Evolutionary conservation across 2,113 vertebrate species (phyloP).

Genomic region (Syngnathus floridae): DNA sequence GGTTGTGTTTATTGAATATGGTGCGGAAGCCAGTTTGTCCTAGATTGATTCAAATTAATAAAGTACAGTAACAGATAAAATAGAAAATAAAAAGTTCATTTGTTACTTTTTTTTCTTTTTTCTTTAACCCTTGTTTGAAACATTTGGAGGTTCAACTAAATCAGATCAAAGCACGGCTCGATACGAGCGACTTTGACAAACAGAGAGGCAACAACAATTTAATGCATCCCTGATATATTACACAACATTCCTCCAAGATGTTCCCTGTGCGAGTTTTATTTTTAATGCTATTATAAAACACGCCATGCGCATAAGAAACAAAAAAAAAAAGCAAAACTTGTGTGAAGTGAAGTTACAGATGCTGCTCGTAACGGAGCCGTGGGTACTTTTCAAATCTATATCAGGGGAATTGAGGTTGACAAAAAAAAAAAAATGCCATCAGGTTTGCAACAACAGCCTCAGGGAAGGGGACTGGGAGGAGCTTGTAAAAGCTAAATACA

Average conservation of each 20-base stretch:
- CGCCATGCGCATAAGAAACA: neutral
- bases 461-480: slow-evolving; percentile 32
- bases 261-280: neutral
- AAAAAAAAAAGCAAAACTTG: slow-evolving; percentile 19
- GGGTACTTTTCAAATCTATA: slow-evolving; percentile 33
- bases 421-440: slow-evolving; percentile 39
- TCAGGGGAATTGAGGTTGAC: slow-evolving; percentile 41
- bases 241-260: slow-evolving; percentile 16
- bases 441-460: slow-evolving; percentile 43
- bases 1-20: slow-evolving; percentile 2
- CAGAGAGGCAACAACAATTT: slow-evolving; percentile 20
- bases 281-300: slow-evolving; percentile 15
- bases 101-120: neutral
- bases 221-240: slow-evolving; percentile 28
- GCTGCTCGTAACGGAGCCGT: slow-evolving; percentile 19
- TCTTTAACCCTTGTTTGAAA: slow-evolving; percentile 18
- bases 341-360: slow-evolving; percentile 22
- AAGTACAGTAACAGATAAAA: neutral
- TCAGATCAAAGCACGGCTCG: slow-evolving; percentile 33
- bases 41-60: neutral
- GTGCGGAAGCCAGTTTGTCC: neutral
- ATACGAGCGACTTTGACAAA: slow-evolving; percentile 36
- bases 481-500: slow-evolving; percentile 8
- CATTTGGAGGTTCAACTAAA: slow-evolving; percentile 36
- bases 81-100: too few relatives aligned